Evolutionary conservation across 1,140 invertebrate genomes (phyloP), one percentile per base, ranked within the genome.

Genomic region (Eulimnadia texana): DNA sequence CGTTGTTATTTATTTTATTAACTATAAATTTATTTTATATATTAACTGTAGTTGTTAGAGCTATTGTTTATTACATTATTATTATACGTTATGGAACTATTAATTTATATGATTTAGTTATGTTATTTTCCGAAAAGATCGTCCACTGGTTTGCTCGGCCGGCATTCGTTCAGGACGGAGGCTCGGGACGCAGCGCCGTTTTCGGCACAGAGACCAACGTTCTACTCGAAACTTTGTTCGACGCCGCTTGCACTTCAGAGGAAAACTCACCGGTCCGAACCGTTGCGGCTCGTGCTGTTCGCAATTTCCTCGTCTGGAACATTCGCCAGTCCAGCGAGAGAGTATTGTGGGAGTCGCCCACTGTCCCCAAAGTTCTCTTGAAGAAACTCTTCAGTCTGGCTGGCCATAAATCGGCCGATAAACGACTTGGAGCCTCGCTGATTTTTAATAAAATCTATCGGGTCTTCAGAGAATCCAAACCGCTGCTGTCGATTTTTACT

Each of bases 71-170:
- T 42, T 9, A 42, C 11, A 3, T 25, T 11, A 19, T 16, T 16
- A 1, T 24, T 23, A 16, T 55, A 6, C 3, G 22, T 55, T 19
- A 23, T 55, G 16, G 20, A 23, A 55, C n/a, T 55, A 11, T 55
- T 22, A 22, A 24, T 55, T 55, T 55, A 3, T 24, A 22, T 6
- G 16, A 51, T 20, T 9, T 51, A 6, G 53, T 23, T 25, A 16
- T 51, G 19, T 60, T 60, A 9, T n/a, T n/a, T n/a, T n/a, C n/a
- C n/a, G n/a, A n/a, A n/a, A 24, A 61, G 60, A 22, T 54, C 1
- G 60, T 61, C 23, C 60, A 55, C 53, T 61, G 51, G 28, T 54
- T 54, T 11, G 24, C 60, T 9, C 51, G 50, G 2, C 60, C 60
- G 2, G 27, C 60, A 1, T 61, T 61, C 16, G 19, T 28, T 13